Evolutionary conservation across 2,888 invertebrate species (phyloP).

Genomic region (Eristalinus aeneus): DNA sequence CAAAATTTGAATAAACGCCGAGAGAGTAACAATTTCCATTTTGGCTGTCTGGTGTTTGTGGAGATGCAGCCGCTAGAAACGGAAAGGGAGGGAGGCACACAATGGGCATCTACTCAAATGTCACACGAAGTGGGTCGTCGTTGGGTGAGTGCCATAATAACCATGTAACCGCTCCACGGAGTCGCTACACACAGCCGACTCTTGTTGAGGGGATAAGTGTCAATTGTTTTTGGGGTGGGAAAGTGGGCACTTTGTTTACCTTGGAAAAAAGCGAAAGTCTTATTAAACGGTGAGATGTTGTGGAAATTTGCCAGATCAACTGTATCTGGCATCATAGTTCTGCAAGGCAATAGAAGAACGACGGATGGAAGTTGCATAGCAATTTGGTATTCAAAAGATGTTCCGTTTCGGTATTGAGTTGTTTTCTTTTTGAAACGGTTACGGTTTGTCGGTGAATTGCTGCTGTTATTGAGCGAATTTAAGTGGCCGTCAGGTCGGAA

Average conservation of each 20-base stretch:
- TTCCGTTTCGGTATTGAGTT: background rate
- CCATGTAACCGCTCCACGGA: constrained; percentile 56
- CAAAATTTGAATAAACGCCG: constrained; percentile 37
- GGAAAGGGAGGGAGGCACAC: constrained; percentile 19
- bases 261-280: constrained; percentile 58
- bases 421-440: background rate
- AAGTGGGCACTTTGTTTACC: constrained; percentile 32
- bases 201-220: constrained; percentile 49
- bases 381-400: background rate
- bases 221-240: constrained; percentile 42
- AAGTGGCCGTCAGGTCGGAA: background rate
- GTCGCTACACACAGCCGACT: too few species aligned
- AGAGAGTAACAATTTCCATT: constrained; percentile 65
- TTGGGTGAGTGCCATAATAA: constrained; percentile 37
- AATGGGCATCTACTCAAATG: constrained; percentile 64
- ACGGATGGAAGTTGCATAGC: background rate
- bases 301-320: too few species aligned
- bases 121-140: constrained; percentile 62
- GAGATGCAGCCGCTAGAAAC: constrained; percentile 26
- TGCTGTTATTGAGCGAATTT: background rate
- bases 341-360: background rate
- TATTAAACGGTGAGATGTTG: background rate
- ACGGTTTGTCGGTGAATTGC: background rate
- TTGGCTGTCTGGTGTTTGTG: constrained; percentile 4
- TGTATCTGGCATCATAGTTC: too few species aligned